These are phyloP conservation scores for Ypsolopha sequella DNA, from an alignment of 2,888 invertebrate genomes.

Conservation along the genomic window DNA sequence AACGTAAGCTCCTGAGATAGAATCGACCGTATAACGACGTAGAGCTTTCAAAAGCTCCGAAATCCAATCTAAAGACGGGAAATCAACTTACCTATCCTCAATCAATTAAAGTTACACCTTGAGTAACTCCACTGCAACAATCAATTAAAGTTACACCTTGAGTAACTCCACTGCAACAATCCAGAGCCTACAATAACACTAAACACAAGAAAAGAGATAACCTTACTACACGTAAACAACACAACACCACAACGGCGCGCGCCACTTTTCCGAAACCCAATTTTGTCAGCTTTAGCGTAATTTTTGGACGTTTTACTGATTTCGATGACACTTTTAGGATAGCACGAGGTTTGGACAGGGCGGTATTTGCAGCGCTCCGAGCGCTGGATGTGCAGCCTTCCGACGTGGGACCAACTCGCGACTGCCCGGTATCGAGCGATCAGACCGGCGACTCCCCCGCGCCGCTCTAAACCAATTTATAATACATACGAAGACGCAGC, in stretches of 20 bases:
- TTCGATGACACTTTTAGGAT: not conserved
- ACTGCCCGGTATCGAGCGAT: slow-evolving; percentile 64
- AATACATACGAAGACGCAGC: slow-evolving; percentile 70
- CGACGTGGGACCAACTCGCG: slow-evolving; percentile 34
- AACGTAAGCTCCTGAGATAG: too few relatives aligned
- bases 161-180: not conserved
- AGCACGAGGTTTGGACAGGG: slow-evolving; percentile 1
- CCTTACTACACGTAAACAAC: slow-evolving; percentile 2
- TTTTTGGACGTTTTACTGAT: not conserved
- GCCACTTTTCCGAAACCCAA: not conserved
- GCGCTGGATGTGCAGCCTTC: slow-evolving; percentile 19
- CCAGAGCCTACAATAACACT: slow-evolving; percentile 3
- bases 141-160: not conserved
- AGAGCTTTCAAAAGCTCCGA: not conserved
- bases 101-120: not conserved
- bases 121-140: not conserved
- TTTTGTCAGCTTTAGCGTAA: not conserved
- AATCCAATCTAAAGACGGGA: not conserved
- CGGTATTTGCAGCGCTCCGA: not conserved
- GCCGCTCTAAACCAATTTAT: slow-evolving; percentile 69
- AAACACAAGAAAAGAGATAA: slow-evolving; percentile 4
- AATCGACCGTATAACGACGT: not conserved
- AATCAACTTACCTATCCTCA: not conserved
- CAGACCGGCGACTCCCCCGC: slow-evolving; percentile 42
- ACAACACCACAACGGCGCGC: slow-evolving; percentile 6